Percentiles rank a stretch among this genome's conserved stretches.
phyloP scores from a whole-genome alignment of 2,888 invertebrate genomes.

The Lasioglossum malachurum region DNA sequence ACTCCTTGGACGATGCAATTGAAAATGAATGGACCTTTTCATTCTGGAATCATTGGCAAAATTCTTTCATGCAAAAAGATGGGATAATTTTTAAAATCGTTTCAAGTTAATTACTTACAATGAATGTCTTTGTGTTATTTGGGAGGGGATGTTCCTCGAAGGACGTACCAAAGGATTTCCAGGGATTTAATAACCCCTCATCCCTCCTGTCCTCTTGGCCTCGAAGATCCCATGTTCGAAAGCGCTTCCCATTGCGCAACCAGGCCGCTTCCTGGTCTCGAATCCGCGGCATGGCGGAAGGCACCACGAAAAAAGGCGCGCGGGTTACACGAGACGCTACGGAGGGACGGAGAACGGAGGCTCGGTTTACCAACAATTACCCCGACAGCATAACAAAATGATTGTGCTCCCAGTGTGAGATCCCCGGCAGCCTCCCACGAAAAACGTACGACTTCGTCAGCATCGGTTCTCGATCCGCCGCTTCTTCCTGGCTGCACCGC shows the following conservation, averaged over 20 bases:
- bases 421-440: constrained; percentile 55
- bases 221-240: constrained; percentile 39
- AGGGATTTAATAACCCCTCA: not conserved
- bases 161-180: not conserved
- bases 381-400: constrained; percentile 64
- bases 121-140: too few species aligned
- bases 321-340: constrained; percentile 23
- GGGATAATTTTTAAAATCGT: too few species aligned
- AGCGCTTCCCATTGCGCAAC: constrained; percentile 56
- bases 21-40: too few species aligned
- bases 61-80: too few species aligned
- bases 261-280: constrained; percentile 58
- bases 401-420: constrained; percentile 61
- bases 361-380: constrained; percentile 61
- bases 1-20: too few species aligned
- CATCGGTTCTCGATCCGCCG: constrained; percentile 31
- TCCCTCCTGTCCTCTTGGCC: constrained; percentile 11
- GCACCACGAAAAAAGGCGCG: constrained; percentile 35
- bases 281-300: constrained; percentile 37
- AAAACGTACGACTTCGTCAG: constrained; percentile 58
- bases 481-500: constrained; percentile 18
- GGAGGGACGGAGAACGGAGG: constrained; percentile 41
- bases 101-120: too few species aligned
- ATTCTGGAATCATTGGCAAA: too few species aligned
- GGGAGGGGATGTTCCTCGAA: not conserved